Percentiles rank a stretch among this genome's conserved stretches.
Evolutionary conservation across 1,140 invertebrate species (phyloP).

Genomic region (Drosophila repletoides): DNA sequence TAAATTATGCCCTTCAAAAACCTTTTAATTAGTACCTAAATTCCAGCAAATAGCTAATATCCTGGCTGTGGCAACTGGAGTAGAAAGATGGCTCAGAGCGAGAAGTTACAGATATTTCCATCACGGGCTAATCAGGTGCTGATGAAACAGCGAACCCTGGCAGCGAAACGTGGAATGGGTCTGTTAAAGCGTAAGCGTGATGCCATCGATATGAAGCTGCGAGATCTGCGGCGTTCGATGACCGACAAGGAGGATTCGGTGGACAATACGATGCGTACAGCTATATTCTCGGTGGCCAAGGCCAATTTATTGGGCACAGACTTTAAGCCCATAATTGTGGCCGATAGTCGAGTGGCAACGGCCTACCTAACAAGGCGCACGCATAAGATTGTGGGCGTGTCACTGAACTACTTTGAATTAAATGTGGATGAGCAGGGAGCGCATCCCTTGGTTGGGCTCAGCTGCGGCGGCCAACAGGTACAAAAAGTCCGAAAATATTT

Average conservation of each 20-base stretch:
- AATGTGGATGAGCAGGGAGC: not conserved
- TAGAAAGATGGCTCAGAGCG: slow-evolving; percentile 40
- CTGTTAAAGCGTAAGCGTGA: slow-evolving; percentile 69
- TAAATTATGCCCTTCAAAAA: too few relatives aligned
- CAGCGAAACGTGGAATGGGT: slow-evolving; percentile 55
- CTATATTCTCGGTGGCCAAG: slow-evolving; percentile 71
- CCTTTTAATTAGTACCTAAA: too few relatives aligned
- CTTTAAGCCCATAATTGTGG: slow-evolving; percentile 55
- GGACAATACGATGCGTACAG: slow-evolving; percentile 44
- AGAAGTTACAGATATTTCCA: slow-evolving; percentile 60
- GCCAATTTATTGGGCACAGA: slow-evolving; percentile 67
- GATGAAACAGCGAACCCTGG: slow-evolving; percentile 54
- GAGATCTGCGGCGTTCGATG: slow-evolving; percentile 30
- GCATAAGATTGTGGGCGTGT: slow-evolving; percentile 61
- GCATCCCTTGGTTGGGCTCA: slow-evolving; percentile 56
- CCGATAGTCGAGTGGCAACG: slow-evolving; percentile 7
- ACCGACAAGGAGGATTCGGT: slow-evolving; percentile 16
- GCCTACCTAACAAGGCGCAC: slow-evolving; percentile 14
- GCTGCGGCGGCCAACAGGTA: slow-evolving; percentile 67
- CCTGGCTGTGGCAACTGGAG: not conserved
- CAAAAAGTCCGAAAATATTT: slow-evolving; percentile 44
- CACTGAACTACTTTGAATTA: slow-evolving; percentile 51
- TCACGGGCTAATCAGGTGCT: slow-evolving; percentile 69
- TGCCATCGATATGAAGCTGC: slow-evolving; percentile 69
- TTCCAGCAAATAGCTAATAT: too few relatives aligned